Conservation (phyloP, 2,113 vertebrate genomes). For the Hippocampus abdominalis region DNA sequence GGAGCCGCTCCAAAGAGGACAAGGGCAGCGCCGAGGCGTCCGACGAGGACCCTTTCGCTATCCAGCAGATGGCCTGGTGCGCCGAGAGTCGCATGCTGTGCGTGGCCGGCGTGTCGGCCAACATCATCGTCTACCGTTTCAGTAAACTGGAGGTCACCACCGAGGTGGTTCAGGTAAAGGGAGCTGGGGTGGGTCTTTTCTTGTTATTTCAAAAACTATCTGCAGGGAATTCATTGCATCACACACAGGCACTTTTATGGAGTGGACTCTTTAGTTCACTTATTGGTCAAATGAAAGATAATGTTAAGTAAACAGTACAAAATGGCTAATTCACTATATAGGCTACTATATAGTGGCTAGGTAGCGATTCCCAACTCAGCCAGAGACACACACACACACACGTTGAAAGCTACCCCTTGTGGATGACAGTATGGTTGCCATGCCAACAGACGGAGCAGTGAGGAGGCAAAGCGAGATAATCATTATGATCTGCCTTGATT, state of each 20-base stretch:
- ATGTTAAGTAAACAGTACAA: background rate
- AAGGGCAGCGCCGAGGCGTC: constrained; percentile 86
- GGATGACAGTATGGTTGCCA: constrained; percentile 59
- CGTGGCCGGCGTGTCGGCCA: constrained; percentile 93
- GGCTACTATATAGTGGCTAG: no score
- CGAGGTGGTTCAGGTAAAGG: constrained; percentile 88
- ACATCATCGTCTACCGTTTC: constrained; percentile 94
- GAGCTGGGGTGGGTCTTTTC: background rate
- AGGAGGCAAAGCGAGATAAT: constrained; percentile 45
- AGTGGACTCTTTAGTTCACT: background rate
- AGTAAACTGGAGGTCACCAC: constrained; percentile 93
- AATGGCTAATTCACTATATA: background rate
- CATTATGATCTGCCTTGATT: constrained; percentile 41
- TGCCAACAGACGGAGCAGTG: constrained; percentile 60
- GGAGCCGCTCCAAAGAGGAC: constrained; percentile 89
- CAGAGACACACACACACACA: background rate
- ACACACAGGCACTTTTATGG: background rate
- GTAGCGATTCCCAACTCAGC: background rate
- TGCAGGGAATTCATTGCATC: background rate
- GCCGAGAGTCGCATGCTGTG: constrained; percentile 95
- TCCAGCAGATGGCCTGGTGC: constrained; percentile 96
- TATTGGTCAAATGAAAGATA: no score
- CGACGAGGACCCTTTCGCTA: constrained; percentile 96
- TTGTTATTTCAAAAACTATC: constrained; percentile 2
- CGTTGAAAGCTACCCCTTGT: constrained; percentile 38